Base-by-base conservation (phyloP, 2,888 invertebrate genomes). In the Pecten maximus region DNA sequence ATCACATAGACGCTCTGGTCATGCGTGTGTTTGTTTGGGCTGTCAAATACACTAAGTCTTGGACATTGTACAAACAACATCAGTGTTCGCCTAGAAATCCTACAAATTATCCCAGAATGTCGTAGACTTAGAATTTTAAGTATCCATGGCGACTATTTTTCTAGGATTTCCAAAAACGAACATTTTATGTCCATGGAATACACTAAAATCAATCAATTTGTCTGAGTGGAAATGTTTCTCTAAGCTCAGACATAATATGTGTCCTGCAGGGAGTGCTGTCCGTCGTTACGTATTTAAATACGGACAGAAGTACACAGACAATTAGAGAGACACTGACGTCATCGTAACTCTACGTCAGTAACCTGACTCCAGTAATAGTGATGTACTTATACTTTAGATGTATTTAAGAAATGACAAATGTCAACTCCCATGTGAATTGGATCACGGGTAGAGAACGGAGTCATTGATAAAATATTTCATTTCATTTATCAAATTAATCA, bases 181-280 rank as follows among this genome's bases (percentile, higher is more conserved):
- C 6, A 74, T 74, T 74, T 74, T 74, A 28, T 35, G 74, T 74
- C 23, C 74, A 35, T 74, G 0, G 35, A 74, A 74, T 35, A 74
- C 74, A 74, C 28, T 74, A 74, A 35, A 74, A 74, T 74, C 74
- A 74, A 74, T 74, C 74, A 74, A 74, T 35, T 74, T 35, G 74
- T 74, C 74, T 74, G 74, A 74, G 28, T 28, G 28, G n/a, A 60
- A 28, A n/a, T 6, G 28, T 60, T 8, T 10, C 60, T 10, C 60
- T 60, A n/a, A 74, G 4, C 35, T 2, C 15, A 74, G 74, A 74
- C 74, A 74, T 8, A 23, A 74, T 74, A 10, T 15, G 74, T 74
- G 74, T 35, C 74, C 2, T 10, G 28, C 35, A 28, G 28, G 6
- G 4, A 23, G n/a, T 54, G 23, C 23, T 54, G 54, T 54, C 54